Evolutionary conservation across 2,888 invertebrate genomes (phyloP).

Genomic region (Mythimna vitellina): DNA sequence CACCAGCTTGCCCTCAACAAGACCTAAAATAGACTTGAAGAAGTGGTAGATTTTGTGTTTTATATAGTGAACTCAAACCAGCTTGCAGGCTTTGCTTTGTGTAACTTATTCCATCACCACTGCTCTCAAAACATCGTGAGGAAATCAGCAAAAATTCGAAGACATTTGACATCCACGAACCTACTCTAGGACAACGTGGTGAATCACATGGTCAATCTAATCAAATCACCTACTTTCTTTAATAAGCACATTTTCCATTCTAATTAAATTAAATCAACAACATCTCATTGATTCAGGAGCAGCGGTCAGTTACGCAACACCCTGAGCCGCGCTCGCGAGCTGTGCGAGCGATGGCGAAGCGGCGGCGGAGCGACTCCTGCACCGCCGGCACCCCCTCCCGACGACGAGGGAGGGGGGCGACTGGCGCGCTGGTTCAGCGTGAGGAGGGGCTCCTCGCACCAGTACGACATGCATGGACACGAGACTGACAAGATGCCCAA

Average conservation of each 20-base stretch:
- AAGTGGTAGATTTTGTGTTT: no score
- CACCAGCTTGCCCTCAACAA: not conserved
- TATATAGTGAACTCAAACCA: not conserved
- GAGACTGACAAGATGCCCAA: slow-evolving; percentile 94
- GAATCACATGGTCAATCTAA: not conserved
- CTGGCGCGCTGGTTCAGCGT: slow-evolving; percentile 97
- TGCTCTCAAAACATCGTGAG: not conserved
- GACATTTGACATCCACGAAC: not conserved
- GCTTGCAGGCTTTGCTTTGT: not conserved
- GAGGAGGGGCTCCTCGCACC: slow-evolving; percentile 95
- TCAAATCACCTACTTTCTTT: no score
- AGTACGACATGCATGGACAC: slow-evolving; percentile 93
- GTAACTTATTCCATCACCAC: not conserved
- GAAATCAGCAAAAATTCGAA: not conserved
- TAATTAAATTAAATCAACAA: not conserved
- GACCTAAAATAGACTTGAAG: not conserved
- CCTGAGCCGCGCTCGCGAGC: slow-evolving; percentile 95
- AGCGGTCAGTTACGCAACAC: slow-evolving; percentile 95
- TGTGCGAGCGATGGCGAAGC: slow-evolving; percentile 95
- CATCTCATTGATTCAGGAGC: slow-evolving; percentile 86
- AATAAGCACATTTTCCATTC: no score
- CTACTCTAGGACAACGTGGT: not conserved
- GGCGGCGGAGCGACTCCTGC: slow-evolving; percentile 81
- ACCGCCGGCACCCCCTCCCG: slow-evolving; percentile 85
- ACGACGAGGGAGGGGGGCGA: slow-evolving; percentile 93